Conservation (phyloP, 2,113 vertebrate genomes). For the Regulus satrapa region DNA sequence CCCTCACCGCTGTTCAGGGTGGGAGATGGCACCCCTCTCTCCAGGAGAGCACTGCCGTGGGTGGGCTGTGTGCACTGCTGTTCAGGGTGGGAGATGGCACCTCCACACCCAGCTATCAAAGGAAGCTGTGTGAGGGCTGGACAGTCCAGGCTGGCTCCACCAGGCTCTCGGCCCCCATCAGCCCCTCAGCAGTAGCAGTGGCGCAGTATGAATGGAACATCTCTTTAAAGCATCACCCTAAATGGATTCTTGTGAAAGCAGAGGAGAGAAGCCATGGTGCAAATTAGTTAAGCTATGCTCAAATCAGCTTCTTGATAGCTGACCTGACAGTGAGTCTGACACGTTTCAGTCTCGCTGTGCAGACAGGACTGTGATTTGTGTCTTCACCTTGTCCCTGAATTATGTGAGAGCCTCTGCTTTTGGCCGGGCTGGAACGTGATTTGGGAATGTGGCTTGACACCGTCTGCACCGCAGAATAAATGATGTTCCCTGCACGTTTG, state of each 20-base stretch:
- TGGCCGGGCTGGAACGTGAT: neutral
- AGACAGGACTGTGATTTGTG: neutral
- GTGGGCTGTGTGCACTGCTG: no score
- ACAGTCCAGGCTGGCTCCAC: neutral
- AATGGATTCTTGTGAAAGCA: neutral
- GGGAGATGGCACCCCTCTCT: no score
- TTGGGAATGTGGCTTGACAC: constrained; percentile 12
- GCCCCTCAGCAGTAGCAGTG: neutral
- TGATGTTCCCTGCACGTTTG: neutral
- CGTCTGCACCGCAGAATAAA: neutral
- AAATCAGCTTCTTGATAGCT: neutral
- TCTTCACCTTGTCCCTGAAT: constrained; percentile 8
- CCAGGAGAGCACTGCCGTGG: no score
- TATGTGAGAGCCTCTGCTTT: neutral
- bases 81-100: neutral
- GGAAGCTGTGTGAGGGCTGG: neutral
- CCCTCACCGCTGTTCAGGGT: no score
- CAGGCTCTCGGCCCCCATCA: neutral
- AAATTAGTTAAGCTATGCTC: neutral
- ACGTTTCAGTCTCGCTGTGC: neutral
- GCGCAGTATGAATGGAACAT: neutral
- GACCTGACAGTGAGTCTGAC: neutral
- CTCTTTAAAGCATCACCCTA: neutral
- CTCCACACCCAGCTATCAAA: neutral
- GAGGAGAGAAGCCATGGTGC: neutral